These are phyloP conservation scores for Cryptocephalus primarius DNA, from an alignment of 2,888 invertebrate species.

Conservation along the genomic window DNA sequence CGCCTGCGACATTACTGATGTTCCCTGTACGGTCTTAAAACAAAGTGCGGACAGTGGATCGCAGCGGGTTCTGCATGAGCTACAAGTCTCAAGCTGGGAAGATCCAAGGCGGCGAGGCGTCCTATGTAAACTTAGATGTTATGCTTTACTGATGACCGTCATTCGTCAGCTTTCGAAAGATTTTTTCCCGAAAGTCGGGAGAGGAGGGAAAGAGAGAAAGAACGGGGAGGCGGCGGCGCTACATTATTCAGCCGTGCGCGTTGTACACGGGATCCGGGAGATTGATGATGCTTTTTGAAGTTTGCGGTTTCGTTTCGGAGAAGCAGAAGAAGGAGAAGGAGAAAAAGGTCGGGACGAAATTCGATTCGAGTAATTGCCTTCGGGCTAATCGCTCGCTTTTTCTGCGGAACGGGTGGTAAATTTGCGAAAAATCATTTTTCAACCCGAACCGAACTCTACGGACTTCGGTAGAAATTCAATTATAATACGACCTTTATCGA, in stretches of 20 bases:
- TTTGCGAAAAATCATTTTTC: too few relatives aligned
- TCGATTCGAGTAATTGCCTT: too few relatives aligned
- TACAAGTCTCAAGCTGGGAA: slow-evolving; percentile 24
- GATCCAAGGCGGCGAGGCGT: slow-evolving; percentile 13
- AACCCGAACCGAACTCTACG: too few relatives aligned
- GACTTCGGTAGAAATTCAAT: too few relatives aligned
- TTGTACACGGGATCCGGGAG: not conserved
- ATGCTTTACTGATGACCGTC: slow-evolving; percentile 20
- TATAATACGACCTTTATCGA: too few relatives aligned
- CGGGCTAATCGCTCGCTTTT: too few relatives aligned
- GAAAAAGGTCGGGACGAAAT: too few relatives aligned
- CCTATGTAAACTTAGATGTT: slow-evolving; percentile 14
- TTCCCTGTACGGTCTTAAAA: slow-evolving; percentile 6
- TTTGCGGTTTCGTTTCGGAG: too few relatives aligned
- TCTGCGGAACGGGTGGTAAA: too few relatives aligned
- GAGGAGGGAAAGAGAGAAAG: not conserved
- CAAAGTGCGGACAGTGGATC: slow-evolving; percentile 23
- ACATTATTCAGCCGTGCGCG: not conserved
- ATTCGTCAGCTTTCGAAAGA: slow-evolving; percentile 17
- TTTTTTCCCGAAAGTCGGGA: slow-evolving; percentile 2
- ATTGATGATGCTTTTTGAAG: not conserved
- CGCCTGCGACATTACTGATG: not conserved
- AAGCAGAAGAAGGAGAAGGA: too few relatives aligned
- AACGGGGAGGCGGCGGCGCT: not conserved
- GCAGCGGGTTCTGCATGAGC: slow-evolving; percentile 22